phyloP scores from a whole-genome alignment of 1,140 invertebrate species.

The Orius laevigatus region DNA sequence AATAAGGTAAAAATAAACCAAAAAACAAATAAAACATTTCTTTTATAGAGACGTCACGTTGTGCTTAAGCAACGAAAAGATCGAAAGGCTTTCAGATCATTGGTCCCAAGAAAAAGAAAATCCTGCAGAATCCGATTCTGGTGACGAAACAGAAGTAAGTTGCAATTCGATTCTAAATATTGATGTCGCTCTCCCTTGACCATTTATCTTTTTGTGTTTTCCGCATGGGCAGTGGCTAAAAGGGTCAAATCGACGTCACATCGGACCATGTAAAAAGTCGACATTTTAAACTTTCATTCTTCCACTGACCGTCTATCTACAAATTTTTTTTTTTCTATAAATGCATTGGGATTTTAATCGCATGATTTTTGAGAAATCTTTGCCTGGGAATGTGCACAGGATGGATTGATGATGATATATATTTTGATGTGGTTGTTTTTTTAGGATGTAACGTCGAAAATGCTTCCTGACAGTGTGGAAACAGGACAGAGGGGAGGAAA shows the following conservation, averaged over 20 bases:
- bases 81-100: not conserved
- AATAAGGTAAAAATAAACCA: constrained; percentile 15
- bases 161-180: not conserved
- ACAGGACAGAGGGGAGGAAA: constrained; percentile 27
- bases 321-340: not conserved
- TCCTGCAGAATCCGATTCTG: not conserved
- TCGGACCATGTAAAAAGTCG: not conserved
- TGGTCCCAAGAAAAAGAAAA: not conserved
- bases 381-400: not conserved
- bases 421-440: constrained; percentile 5
- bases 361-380: not conserved
- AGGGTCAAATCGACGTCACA: too few species aligned
- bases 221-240: too few species aligned
- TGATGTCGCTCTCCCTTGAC: not conserved
- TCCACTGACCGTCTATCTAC: not conserved
- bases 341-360: constrained; percentile 1
- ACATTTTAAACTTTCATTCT: not conserved
- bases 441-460: constrained; percentile 15
- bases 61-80: not conserved
- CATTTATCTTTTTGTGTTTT: not conserved
- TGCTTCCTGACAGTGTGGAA: constrained; percentile 13
- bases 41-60: not conserved
- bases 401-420: not conserved
- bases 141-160: constrained; percentile 6
- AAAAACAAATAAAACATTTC: not conserved